A percentile compares a stretch with the other conserved stretches of the same genome.
phyloP scores from a whole-genome alignment of 1,140 invertebrate genomes.

The Scaptomyza graminum region DNA sequence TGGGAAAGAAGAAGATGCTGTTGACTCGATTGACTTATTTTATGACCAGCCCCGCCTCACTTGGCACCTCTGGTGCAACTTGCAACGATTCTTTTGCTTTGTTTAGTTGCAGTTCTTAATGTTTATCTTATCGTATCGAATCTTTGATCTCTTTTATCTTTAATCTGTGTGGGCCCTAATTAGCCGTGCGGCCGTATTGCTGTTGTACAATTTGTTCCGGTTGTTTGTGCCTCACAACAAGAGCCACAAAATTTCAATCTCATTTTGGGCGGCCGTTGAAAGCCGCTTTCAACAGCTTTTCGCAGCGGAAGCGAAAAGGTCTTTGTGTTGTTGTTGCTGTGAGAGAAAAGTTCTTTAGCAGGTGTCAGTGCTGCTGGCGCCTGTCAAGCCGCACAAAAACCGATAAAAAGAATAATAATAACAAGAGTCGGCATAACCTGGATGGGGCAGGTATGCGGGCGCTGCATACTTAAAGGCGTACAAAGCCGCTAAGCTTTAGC shows the following conservation, averaged over 20 bases:
- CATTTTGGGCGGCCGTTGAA: slow-evolving; percentile 32
- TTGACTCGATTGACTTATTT: slow-evolving; percentile 41
- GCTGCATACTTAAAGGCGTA: slow-evolving; percentile 33
- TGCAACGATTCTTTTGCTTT: background rate
- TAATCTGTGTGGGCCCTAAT: slow-evolving; percentile 32
- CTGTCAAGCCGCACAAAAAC: slow-evolving; percentile 57
- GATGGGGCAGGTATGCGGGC: slow-evolving; percentile 59
- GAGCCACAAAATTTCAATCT: slow-evolving; percentile 22
- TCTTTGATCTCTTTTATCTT: slow-evolving; percentile 44
- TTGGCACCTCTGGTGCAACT: slow-evolving; percentile 15
- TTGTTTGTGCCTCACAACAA: slow-evolving; percentile 11
- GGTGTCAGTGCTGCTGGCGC: slow-evolving; percentile 60
- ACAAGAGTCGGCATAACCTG: slow-evolving; percentile 35
- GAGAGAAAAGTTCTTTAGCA: slow-evolving; percentile 44
- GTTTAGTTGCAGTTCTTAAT: slow-evolving; percentile 44
- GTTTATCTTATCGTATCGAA: slow-evolving; percentile 30
- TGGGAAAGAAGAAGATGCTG: slow-evolving; percentile 13
- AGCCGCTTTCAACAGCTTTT: slow-evolving; percentile 59
- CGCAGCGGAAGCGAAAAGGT: slow-evolving; percentile 56
- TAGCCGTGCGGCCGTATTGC: slow-evolving; percentile 1
- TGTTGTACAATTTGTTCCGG: slow-evolving; percentile 55
- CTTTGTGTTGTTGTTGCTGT: slow-evolving; percentile 33
- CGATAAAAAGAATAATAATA: slow-evolving; percentile 53
- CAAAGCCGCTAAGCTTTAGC: background rate
- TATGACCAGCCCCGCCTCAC: slow-evolving; percentile 16